Percentiles rank a stretch among this genome's conserved stretches.
phyloP scores from a whole-genome alignment of 2,888 invertebrate species.

The Entomobrya proxima region DNA sequence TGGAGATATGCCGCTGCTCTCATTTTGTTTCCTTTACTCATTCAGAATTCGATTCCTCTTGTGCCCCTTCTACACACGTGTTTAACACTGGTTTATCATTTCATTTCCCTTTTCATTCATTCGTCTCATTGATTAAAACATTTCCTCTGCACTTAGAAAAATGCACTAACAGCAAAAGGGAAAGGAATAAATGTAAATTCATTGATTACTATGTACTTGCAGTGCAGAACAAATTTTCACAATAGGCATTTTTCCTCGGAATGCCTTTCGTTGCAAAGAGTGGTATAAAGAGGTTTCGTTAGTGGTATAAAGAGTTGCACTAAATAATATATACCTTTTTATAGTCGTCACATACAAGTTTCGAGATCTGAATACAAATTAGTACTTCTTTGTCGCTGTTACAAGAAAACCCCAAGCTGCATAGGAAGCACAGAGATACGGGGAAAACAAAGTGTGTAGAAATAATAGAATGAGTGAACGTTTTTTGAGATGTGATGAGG shows the following conservation, averaged over 20 bases:
- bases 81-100: not conserved
- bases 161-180: too few species aligned
- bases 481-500: too few species aligned
- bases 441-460: too few species aligned
- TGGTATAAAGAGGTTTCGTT: too few species aligned
- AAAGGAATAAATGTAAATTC: too few species aligned
- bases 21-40: conserved; percentile 25
- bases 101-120: conserved; percentile 1
- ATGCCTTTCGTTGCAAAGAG: too few species aligned
- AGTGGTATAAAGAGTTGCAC: not conserved
- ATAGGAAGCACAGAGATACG: too few species aligned
- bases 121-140: conserved; percentile 6
- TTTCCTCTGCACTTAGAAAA: not conserved
- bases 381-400: too few species aligned
- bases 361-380: conserved; percentile 39
- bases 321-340: not conserved
- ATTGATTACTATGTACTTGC: too few species aligned
- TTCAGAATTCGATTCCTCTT: not conserved
- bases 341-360: not conserved
- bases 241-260: too few species aligned
- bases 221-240: too few species aligned
- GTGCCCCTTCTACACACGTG: not conserved
- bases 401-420: too few species aligned
- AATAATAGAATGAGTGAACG: conserved; percentile 1
- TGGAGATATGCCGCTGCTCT: conserved; percentile 5